A percentile compares a stretch with the other conserved stretches of the same genome.
Evolutionary conservation across 2,797 vertebrate genomes (phyloP).

Genomic region (Tadarida brasiliensis): DNA sequence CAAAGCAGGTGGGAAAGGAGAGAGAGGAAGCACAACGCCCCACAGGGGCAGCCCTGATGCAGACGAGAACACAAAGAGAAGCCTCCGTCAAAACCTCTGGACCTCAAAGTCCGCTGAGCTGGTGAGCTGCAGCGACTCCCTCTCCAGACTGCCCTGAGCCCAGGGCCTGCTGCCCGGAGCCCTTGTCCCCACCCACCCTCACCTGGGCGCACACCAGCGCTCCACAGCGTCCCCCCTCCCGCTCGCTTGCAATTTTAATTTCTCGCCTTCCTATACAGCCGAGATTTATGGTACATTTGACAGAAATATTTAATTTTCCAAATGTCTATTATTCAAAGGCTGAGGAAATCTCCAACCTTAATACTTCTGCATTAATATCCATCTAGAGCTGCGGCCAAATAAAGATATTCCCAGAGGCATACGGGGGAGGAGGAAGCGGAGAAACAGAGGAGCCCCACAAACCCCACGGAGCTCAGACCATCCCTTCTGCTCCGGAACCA

Average conservation of each 20-base stretch:
- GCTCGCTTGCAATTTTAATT: constrained; percentile 86
- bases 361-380: constrained; percentile 66
- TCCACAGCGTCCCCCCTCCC: constrained; percentile 58
- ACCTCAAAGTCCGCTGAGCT: not conserved
- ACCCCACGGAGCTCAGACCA: not conserved
- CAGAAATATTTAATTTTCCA: constrained; percentile 87
- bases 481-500: not conserved
- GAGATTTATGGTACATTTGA: constrained; percentile 82
- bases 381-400: constrained; percentile 58
- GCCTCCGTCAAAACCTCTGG: not conserved
- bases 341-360: constrained; percentile 65
- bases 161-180: not conserved
- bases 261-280: constrained; percentile 85
- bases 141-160: not conserved
- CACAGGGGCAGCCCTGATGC: not conserved
- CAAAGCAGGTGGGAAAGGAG: no score
- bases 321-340: constrained; percentile 71
- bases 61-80: not conserved
- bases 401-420: constrained; percentile 49
- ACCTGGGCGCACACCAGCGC: constrained; percentile 59
- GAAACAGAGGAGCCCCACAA: not conserved
- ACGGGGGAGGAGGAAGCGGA: not conserved
- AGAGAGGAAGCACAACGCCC: not conserved
- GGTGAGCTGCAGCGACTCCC: not conserved
- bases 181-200: not conserved